Conservation (phyloP, 2,888 invertebrate genomes). For the Polyommatus iphigenia region DNA sequence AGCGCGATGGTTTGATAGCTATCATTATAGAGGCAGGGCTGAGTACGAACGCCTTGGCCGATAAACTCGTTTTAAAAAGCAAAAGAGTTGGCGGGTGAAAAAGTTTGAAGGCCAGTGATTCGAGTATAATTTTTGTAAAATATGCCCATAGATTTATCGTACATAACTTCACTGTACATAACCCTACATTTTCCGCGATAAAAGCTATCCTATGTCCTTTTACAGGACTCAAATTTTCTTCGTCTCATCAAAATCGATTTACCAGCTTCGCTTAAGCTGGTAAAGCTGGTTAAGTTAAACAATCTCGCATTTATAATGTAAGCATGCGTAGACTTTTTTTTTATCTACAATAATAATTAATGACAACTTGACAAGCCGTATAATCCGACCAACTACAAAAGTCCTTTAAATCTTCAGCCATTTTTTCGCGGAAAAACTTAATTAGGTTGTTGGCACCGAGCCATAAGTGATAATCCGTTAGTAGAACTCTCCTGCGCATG, state of each 20-base stretch:
- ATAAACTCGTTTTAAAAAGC: conserved; percentile 10
- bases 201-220: too few species aligned
- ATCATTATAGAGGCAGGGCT: conserved; percentile 56
- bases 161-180: too few species aligned
- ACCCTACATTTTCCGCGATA: too few species aligned
- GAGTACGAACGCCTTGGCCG: conserved; percentile 28
- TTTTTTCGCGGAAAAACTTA: neutral
- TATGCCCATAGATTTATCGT: neutral
- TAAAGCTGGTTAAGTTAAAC: too few species aligned
- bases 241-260: too few species aligned
- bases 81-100: neutral
- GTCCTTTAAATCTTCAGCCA: neutral
- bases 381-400: neutral
- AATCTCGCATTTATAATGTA: too few species aligned
- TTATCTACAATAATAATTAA: too few species aligned
- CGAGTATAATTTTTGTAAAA: neutral
- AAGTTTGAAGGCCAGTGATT: neutral
- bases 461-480: conserved; percentile 20
- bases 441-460: neutral
- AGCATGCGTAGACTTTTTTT: too few species aligned
- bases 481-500: conserved; percentile 26
- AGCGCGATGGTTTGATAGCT: conserved; percentile 58
- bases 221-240: too few species aligned
- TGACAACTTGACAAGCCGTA: neutral
- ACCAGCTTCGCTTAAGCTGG: too few species aligned